phyloP scores from a whole-genome alignment of 2,113 vertebrate species.

The Plecotus auritus region DNA sequence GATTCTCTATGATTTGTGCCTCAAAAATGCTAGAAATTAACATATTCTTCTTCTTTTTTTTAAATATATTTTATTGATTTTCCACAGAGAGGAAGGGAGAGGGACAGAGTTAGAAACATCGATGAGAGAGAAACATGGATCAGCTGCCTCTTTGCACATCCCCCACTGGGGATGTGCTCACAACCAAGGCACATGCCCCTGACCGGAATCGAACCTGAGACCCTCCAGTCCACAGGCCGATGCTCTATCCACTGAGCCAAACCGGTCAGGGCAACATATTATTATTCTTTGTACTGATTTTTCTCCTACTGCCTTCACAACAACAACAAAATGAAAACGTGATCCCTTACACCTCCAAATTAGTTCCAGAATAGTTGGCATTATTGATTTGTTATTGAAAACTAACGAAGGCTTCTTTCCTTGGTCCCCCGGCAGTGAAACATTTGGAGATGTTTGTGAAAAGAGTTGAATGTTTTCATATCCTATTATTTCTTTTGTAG shows the following conservation, averaged over 20 bases:
- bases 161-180: too few species aligned
- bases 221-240: too few species aligned
- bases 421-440: not conserved
- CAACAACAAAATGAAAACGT: constrained; percentile 55
- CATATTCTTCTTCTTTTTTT: too few species aligned
- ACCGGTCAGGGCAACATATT: too few species aligned
- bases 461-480: not conserved
- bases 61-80: too few species aligned
- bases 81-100: too few species aligned
- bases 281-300: constrained; percentile 75
- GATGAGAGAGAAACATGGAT: too few species aligned
- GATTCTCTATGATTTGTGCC: constrained; percentile 51
- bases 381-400: constrained; percentile 67
- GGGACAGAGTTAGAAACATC: too few species aligned
- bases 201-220: too few species aligned
- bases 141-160: too few species aligned
- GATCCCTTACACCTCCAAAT: constrained; percentile 70
- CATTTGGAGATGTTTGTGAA: constrained; percentile 8
- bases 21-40: constrained; percentile 68
- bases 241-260: too few species aligned
- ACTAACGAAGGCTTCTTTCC: constrained; percentile 69
- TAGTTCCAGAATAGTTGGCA: constrained; percentile 70
- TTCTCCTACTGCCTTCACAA: constrained; percentile 71
- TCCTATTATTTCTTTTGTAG: constrained; percentile 13
- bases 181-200: too few species aligned